Conservation (phyloP, 2,113 vertebrate species). For the Corvus moneduloides region DNA sequence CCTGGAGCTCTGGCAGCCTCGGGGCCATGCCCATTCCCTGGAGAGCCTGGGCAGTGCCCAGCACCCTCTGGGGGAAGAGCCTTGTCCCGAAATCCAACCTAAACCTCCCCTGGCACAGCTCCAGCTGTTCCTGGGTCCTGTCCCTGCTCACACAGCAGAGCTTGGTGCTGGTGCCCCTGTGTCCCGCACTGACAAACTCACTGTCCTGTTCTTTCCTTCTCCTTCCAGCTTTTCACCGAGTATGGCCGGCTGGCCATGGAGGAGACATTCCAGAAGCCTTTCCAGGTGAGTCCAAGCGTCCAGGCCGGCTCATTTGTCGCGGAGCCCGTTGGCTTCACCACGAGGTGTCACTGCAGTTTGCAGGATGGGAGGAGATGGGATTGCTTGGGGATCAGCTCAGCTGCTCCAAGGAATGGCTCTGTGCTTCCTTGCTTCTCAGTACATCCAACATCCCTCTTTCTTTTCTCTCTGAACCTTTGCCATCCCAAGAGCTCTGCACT, state of each 20-base stretch:
- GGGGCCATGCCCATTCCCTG: background rate
- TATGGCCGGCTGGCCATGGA: slow-evolving; percentile 98
- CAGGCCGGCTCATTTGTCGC: background rate
- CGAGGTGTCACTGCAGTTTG: slow-evolving; percentile 67
- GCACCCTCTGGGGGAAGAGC: background rate
- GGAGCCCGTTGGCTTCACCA: slow-evolving; percentile 9
- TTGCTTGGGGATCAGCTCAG: background rate
- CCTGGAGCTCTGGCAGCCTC: background rate
- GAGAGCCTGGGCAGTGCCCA: background rate
- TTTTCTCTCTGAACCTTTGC: background rate
- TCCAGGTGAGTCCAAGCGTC: slow-evolving; percentile 81
- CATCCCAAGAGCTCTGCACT: background rate
- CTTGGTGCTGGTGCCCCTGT: background rate
- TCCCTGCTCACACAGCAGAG: background rate
- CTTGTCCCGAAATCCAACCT: fast-evolving
- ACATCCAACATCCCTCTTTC: background rate
- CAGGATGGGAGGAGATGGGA: background rate
- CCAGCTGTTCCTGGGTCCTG: background rate
- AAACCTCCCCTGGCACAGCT: fast-evolving
- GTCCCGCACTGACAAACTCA: background rate
- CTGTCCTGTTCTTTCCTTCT: background rate
- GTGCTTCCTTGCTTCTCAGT: background rate
- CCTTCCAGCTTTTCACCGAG: slow-evolving; percentile 91
- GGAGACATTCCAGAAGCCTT: slow-evolving; percentile 95
- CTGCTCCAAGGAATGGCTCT: background rate